Base-by-base conservation (phyloP, 2,797 vertebrate species). In the Salarias fasciatus region DNA sequence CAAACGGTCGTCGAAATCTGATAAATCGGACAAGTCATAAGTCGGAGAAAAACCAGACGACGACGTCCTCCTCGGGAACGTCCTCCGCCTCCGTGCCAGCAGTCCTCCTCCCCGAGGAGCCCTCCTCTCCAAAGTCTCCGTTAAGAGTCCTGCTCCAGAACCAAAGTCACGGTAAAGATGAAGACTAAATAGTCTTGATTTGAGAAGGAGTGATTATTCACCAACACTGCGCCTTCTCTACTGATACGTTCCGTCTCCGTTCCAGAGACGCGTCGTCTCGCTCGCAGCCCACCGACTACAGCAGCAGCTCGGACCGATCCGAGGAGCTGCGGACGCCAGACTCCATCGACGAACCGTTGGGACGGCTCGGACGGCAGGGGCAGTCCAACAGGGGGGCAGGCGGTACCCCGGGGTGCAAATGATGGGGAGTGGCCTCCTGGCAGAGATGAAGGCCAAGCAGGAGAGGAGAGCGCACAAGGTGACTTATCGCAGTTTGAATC, bases 371-470 rank as follows among this genome's bases (percentile, higher is more conserved):
- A 96, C 14, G 93, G 93, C 83, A 93, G 90, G 84, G 91, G 93
- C 58, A 98, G 97, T 72, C 96, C 97, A n/a, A 0, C 96, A 96
- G 75, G 93, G 92, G 1, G 93, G 95, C 11, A 89, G 95, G 49
- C 82, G 96, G 40, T 96, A 96, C 5, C 85, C 85, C 0, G 95
- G 96, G 0, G 83, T 98, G 54, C 97, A 97, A 83, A 93, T 98
- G 86, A 98, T 99, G 94, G 97, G 97, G 72, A 93, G 95, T 0
- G 94, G 95, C 4, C 91, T 99, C 28, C 88, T 99, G 5, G 97
- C 97, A 0, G 97, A 99, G 90, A 99, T 99, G 94, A 99, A 97
- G 80, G 97, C 97, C 79, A 99, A 99, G 83, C 96, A 98, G 54
- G 97, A 97, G 87, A 95, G 91, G 79, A 94, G 96, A 90, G 95